A percentile compares a stretch with the other conserved stretches of the same genome.
These are phyloP conservation scores for Salticus scenicus DNA, from an alignment of 2,888 invertebrate genomes.

Conservation along the genomic window DNA sequence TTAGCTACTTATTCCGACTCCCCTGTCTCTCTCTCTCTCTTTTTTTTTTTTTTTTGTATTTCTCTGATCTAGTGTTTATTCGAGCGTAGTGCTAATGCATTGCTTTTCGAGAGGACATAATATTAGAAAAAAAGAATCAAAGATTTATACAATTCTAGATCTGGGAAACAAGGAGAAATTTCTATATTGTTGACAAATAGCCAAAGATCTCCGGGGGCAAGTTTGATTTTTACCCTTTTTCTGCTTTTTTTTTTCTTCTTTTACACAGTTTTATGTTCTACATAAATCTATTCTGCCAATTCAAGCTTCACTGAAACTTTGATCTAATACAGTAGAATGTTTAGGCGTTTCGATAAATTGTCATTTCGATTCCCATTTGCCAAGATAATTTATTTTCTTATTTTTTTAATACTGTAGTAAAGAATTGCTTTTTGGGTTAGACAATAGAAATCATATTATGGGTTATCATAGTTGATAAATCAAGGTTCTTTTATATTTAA, in stretches of 20 bases:
- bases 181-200: slow-evolving; percentile 65
- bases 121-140: slow-evolving; percentile 27
- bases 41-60: background rate
- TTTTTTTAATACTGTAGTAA: too few relatives aligned
- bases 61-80: slow-evolving; percentile 19
- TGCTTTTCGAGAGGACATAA: slow-evolving; percentile 28
- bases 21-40: background rate
- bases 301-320: slow-evolving; percentile 36
- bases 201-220: slow-evolving; percentile 30
- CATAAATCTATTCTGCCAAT: slow-evolving; percentile 4
- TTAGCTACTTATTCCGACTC: slow-evolving; percentile 52
- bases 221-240: slow-evolving; percentile 8
- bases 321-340: slow-evolving; percentile 46
- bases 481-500: too few relatives aligned
- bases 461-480: too few relatives aligned
- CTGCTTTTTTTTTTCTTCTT: slow-evolving; percentile 16
- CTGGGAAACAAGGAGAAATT: slow-evolving; percentile 34
- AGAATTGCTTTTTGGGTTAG: too few relatives aligned
- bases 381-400: too few relatives aligned
- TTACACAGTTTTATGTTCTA: slow-evolving; percentile 1
- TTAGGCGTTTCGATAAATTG: slow-evolving; percentile 23
- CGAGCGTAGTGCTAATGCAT: slow-evolving; percentile 56
- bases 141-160: slow-evolving; percentile 33
- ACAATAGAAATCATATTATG: too few relatives aligned
- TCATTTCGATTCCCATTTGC: background rate